Conservation (phyloP, 2,113 vertebrate genomes). For the Oxygymnocypris stewartii region DNA sequence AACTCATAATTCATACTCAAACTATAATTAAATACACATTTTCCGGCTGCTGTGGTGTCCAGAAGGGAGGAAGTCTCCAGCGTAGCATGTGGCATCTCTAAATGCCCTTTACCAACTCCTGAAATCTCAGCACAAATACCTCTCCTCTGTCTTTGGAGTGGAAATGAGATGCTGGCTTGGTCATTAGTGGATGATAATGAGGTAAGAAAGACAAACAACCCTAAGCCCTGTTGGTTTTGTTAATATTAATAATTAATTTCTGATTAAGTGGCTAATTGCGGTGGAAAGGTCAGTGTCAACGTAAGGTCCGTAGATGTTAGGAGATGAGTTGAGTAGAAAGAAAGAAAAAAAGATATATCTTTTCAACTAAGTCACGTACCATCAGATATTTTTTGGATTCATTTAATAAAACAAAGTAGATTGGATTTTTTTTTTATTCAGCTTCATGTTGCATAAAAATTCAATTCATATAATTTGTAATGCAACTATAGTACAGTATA, state of each 20-base stretch:
- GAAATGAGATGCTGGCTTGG: slow-evolving; percentile 76
- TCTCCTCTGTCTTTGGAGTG: slow-evolving; percentile 67
- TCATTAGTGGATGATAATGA: slow-evolving; percentile 79
- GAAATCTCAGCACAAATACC: slow-evolving; percentile 60
- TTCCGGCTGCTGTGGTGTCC: slow-evolving; percentile 26
- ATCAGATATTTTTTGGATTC: no score
- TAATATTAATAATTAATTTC: slow-evolving; percentile 78
- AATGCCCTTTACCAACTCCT: slow-evolving; percentile 59
- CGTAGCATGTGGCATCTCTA: slow-evolving; percentile 47
- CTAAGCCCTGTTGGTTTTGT: slow-evolving; percentile 76
- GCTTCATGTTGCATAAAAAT: background rate
- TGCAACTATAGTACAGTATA: background rate
- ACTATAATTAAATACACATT: slow-evolving; percentile 28
- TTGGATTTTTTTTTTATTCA: background rate
- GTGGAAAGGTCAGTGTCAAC: slow-evolving; percentile 78
- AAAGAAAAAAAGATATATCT: background rate
- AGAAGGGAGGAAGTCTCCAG: slow-evolving; percentile 17
- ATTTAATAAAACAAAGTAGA: no score
- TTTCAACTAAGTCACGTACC: no score
- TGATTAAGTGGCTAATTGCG: slow-evolving; percentile 79
- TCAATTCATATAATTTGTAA: background rate
- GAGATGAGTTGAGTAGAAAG: slow-evolving; percentile 45
- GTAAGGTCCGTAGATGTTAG: slow-evolving; percentile 65
- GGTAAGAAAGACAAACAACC: slow-evolving; percentile 76
- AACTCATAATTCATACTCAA: slow-evolving; percentile 16